Evolutionary conservation across 2,888 invertebrate species (phyloP).

Genomic region (Harmothoe impar): DNA sequence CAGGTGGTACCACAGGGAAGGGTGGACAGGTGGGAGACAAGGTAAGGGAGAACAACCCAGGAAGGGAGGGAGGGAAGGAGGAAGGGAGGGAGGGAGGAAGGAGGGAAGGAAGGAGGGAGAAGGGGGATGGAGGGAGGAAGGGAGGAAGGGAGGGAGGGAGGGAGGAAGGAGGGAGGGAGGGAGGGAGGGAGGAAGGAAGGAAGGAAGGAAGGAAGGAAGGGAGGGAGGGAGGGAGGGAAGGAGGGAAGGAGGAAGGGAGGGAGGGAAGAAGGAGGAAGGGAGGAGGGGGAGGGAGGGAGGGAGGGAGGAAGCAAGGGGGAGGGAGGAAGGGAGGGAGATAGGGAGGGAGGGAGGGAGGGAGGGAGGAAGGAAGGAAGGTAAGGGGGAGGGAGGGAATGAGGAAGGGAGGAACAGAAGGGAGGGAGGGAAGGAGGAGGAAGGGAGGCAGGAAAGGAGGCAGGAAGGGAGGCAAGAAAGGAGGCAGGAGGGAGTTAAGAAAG

Average conservation of each 20-base stretch:
- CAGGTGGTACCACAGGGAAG: too few relatives aligned
- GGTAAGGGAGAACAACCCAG: too few relatives aligned
- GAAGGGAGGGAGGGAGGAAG: too few relatives aligned
- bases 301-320: not conserved
- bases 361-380: not conserved
- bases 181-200: too few relatives aligned
- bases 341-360: not conserved
- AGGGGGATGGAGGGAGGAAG: too few relatives aligned
- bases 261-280: conserved; percentile 47
- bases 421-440: not conserved
- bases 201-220: too few relatives aligned
- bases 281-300: conserved; percentile 35
- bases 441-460: conserved; percentile 34
- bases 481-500: not conserved
- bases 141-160: too few relatives aligned
- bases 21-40: too few relatives aligned
- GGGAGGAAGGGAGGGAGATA: not conserved
- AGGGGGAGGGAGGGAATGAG: not conserved
- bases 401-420: not conserved
- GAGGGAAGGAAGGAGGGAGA: too few relatives aligned
- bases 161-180: too few relatives aligned
- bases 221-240: conserved; percentile 43
- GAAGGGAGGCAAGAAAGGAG: conserved; percentile 29
- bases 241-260: conserved; percentile 39
- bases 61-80: too few relatives aligned